Base-by-base conservation (phyloP, 2,797 vertebrate genomes). In the Rallus crepitans region DNA sequence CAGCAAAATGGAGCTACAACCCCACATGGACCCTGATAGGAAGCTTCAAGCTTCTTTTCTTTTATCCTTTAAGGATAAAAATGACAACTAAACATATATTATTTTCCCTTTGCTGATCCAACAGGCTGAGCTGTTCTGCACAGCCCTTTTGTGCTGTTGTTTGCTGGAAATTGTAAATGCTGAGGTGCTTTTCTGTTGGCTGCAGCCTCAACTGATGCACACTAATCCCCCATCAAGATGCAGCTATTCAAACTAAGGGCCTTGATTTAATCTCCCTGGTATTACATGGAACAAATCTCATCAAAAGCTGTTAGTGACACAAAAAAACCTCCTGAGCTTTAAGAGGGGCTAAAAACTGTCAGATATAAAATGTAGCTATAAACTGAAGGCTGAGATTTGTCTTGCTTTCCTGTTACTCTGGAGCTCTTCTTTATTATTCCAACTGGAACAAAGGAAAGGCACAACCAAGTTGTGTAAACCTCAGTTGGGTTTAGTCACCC, bases 211-310 rank as follows among this genome's bases (percentile, higher is more conserved):
- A 47, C 48, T 79, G 73, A 69, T 73, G 40, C 64, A 63, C 85
- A 66, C 37, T 90, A 96, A 95, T 96, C 91, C 81, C 40, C 82
- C 94, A 89, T 84, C 78, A 90, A 75, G 88, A 84, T 89, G 83
- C 80, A 92, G 37, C 77, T 84, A 52, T 94, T 89, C 63, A 82
- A 89, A 87, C 15, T 11, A 89, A 68, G 52, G 28, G 27, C 89
- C 90, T 95, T 87, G 87, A 61, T 90, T 93, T 96, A 90, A 97
- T 93, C 93, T 94, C 77, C 53, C 15, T 90, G 53, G 40, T 56
- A 76, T 57, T 87, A 83, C 0, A 66, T 73, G 37, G 91, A 85
- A 81, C 8, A 20, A 79, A 93, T 94, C 59, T 93, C 68, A 70
- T 86, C 60, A 84, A 63, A 89, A 85, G 81, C 0, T 21, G 93